Percentiles rank a stretch among this genome's conserved stretches.
Conservation (phyloP, 2,113 vertebrate species). For the Epinephelus moara region DNA sequence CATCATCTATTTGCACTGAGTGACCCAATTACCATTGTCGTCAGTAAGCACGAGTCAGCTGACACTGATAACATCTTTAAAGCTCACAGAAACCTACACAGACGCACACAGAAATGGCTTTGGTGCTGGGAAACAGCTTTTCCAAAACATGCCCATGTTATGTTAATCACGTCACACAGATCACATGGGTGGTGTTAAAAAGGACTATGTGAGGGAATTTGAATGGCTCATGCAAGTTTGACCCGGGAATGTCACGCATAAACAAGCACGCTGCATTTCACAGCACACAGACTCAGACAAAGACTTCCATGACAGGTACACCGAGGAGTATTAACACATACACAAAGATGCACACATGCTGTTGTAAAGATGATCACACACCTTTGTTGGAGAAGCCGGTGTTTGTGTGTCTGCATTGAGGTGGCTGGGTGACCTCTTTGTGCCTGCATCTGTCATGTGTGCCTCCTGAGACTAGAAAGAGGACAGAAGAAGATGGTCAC, state of each 20-base stretch:
- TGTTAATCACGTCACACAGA: constrained; percentile 50
- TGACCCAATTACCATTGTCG: constrained; percentile 30
- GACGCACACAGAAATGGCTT: constrained; percentile 34
- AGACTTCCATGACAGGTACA: constrained; percentile 13
- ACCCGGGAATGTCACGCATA: constrained; percentile 24
- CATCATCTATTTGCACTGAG: not conserved
- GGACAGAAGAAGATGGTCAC: constrained; percentile 28
- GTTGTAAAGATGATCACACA: constrained; percentile 30
- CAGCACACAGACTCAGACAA: constrained; percentile 15
- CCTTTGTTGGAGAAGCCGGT: constrained; percentile 74
- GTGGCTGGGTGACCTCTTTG: constrained; percentile 35
- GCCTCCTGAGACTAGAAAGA: constrained; percentile 67
- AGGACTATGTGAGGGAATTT: constrained; percentile 57
- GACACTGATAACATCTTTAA: constrained; percentile 64
- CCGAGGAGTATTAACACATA: not conserved
- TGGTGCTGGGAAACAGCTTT: constrained; percentile 58
- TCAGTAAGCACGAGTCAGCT: constrained; percentile 47
- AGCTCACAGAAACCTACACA: constrained; percentile 44
- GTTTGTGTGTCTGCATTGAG: constrained; percentile 32
- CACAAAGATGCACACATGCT: constrained; percentile 38
- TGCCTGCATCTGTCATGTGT: constrained; percentile 30
- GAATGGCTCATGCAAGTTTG: constrained; percentile 39
- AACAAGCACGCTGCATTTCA: constrained; percentile 44
- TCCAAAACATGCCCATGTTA: constrained; percentile 63
- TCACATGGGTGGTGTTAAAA: constrained; percentile 71